Conservation (phyloP, 2,888 invertebrate genomes). For the Chymomyza procnemis region DNA sequence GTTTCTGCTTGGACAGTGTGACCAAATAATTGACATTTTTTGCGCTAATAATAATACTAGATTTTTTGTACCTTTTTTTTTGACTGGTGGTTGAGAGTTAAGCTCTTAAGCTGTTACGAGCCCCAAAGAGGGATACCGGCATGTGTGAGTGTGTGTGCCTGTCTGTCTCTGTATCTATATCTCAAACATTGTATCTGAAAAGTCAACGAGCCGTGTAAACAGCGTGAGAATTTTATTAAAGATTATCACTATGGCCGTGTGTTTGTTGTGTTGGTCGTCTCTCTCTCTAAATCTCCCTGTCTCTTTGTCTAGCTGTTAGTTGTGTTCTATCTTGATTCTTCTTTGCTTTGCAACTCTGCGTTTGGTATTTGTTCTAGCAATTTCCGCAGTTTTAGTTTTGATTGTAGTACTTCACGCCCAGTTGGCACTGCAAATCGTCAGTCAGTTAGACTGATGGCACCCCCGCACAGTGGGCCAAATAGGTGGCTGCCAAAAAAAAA, state of each 20-base stretch:
- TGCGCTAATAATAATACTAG: constrained; percentile 7
- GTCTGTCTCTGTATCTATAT: constrained; percentile 27
- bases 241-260: constrained; percentile 48
- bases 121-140: neutral
- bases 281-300: constrained; percentile 38
- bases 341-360: constrained; percentile 1
- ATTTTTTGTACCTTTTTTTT: constrained; percentile 12
- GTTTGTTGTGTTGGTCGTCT: constrained; percentile 1
- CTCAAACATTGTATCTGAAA: constrained; percentile 45
- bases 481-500: no score
- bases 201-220: constrained; percentile 73
- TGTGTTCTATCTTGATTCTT: constrained; percentile 7
- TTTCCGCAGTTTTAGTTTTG: constrained; percentile 63
- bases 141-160: neutral
- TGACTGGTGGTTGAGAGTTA: constrained; percentile 13
- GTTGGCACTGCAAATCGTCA: constrained; percentile 36
- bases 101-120: neutral
- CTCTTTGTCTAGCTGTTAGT: constrained; percentile 10
- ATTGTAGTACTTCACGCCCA: constrained; percentile 54
- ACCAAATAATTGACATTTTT: neutral
- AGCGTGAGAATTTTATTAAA: constrained; percentile 72
- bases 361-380: constrained; percentile 52
- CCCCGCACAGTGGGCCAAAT: neutral
- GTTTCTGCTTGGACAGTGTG: neutral
- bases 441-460: neutral